Base-by-base conservation (phyloP, 2,888 invertebrate species). In the Hecatera dysodea region DNA sequence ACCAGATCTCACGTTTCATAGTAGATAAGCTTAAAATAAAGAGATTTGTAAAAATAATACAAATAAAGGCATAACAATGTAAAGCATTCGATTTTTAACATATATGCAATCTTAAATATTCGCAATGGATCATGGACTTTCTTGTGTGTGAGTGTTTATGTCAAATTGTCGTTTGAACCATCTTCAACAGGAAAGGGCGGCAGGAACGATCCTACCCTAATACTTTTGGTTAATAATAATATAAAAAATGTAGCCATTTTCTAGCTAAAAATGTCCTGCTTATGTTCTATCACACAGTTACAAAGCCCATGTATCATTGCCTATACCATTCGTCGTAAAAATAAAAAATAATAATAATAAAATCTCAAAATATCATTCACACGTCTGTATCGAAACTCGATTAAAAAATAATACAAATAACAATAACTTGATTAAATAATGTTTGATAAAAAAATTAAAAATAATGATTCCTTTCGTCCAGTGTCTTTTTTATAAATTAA, bases 1-100 rank as follows among this genome's bases (percentile, higher is more conserved):
- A 69, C 62, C 71, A 82, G 78, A 75, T 78, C 80, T 75, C 11
- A 59, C 22, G 27, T 67, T 48, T 17, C 52, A 42, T 19, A 46
- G 12, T 59, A 78, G 44, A 55, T 55, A 65, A 75, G 46, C 67
- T 75, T 63, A 80, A 48, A 65, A 67, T 48, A 72, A 53, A 50
- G 6, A 60, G 36, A 27, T 3, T 12, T 12, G 15, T 72, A 55
- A 24, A 60, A n/a, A 66, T 29, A 63, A 57, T 64, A 61, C 56
- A 52, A 57, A 56, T 56, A 61, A 44, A 61, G 19, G 8, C 46
- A 46, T 67, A 75, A 29, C 44, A 61, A 62, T 48, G 44, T 67
- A 57, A 62, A 63, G 57, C 62, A 59, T 60, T 80, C 19, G 46
- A 80, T 62, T 62, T 46, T n/a, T 48, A 64, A 73, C 42, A n/a